Conservation (phyloP, 2,888 invertebrate species). For the Hemaris fuciformis region DNA sequence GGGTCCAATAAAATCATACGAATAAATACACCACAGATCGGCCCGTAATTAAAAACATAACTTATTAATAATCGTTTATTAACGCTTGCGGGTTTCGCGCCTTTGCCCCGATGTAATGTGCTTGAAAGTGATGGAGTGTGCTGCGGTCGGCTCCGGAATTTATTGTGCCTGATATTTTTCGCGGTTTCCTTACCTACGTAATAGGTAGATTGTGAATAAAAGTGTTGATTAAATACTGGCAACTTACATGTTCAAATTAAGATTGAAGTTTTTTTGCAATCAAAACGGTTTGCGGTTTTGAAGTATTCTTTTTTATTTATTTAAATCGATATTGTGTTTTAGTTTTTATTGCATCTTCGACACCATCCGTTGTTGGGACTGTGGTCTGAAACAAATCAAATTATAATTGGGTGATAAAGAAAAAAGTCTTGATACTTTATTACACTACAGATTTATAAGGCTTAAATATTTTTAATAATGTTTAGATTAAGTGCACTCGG, state of each 20-base stretch:
- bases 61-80: constrained; percentile 80
- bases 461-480: too few species aligned
- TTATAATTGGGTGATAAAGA: neutral
- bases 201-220: neutral
- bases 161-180: neutral
- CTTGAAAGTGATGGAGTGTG: neutral
- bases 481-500: too few species aligned
- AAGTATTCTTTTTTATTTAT: neutral
- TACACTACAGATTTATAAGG: too few species aligned
- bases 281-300: too few species aligned
- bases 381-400: neutral
- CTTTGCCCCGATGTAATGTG: constrained; percentile 28
- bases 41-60: constrained; percentile 78
- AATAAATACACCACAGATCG: constrained; percentile 76
- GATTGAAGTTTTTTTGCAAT: too few species aligned
- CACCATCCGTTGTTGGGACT: neutral
- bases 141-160: neutral
- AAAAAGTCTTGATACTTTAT: neutral
- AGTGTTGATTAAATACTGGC: too few species aligned
- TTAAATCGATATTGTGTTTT: neutral
- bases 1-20: constrained; percentile 79
- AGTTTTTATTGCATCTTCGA: neutral
- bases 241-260: too few species aligned
- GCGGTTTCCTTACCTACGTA: neutral
- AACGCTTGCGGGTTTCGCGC: constrained; percentile 74